Conservation (phyloP, 2,113 vertebrate genomes). For the Ailuropoda melanoleuca region DNA sequence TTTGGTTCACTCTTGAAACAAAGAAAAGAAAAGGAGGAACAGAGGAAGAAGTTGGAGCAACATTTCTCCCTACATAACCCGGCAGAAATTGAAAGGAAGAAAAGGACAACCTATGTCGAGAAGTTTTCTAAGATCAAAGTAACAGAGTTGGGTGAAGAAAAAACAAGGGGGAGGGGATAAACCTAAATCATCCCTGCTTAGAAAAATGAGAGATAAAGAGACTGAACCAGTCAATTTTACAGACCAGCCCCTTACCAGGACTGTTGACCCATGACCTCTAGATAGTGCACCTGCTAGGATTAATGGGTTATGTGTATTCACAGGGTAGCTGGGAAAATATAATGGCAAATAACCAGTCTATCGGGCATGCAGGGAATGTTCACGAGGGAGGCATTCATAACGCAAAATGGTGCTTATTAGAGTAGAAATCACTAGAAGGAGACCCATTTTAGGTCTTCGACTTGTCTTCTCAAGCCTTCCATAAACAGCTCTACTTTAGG, state of each 20-base stretch:
- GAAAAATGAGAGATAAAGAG: not conserved
- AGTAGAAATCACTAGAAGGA: not conserved
- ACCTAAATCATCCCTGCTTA: not conserved
- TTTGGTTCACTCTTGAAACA: not conserved
- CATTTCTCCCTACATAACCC: not conserved
- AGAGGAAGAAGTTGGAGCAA: not conserved
- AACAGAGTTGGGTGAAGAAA: constrained; percentile 8
- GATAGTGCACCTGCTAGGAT: not conserved
- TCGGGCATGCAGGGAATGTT: not conserved
- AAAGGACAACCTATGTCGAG: not conserved
- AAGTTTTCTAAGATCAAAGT: constrained; percentile 38
- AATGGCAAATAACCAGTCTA: not conserved
- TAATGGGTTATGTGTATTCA: not conserved
- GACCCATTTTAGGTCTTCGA: not conserved
- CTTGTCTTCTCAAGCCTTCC: not conserved
- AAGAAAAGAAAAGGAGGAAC: constrained; percentile 1
- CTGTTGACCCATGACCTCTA: not conserved
- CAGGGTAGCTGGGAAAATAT: not conserved
- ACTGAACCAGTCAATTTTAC: not conserved
- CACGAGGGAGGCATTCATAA: not conserved
- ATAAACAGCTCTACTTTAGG: not conserved
- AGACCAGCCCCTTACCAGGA: not conserved
- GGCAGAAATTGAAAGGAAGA: not conserved
- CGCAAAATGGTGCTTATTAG: not conserved
- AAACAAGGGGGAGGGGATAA: not conserved